Evolutionary conservation across 2,888 invertebrate genomes (phyloP).

Genomic region (Sphaerophoria taeniata): DNA sequence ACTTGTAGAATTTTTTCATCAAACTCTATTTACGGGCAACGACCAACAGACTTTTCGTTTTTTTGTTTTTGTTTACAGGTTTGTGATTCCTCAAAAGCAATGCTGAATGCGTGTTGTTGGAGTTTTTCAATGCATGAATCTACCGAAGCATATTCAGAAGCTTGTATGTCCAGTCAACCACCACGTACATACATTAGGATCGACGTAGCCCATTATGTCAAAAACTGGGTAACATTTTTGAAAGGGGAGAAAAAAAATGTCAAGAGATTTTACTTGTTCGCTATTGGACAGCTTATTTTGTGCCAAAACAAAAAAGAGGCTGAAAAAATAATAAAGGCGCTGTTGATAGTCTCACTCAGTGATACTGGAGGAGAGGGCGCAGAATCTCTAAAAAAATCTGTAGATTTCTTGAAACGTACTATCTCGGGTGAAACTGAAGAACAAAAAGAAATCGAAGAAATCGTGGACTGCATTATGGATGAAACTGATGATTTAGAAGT

Average conservation of each 20-base stretch:
- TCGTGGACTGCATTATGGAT: no score
- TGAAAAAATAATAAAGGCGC: not conserved
- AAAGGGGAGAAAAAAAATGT: not conserved
- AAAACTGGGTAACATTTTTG: not conserved
- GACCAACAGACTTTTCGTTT: no score
- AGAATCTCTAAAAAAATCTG: no score
- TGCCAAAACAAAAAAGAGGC: not conserved
- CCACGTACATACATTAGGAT: not conserved
- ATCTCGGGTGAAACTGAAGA: no score
- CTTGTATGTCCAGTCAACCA: not conserved
- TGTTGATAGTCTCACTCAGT: not conserved
- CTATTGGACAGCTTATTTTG: not conserved
- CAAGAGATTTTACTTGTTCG: not conserved
- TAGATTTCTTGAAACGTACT: no score
- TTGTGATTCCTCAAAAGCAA: not conserved
- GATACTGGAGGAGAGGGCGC: not conserved
- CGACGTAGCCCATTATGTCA: not conserved
- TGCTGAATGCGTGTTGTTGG: not conserved
- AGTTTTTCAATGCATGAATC: not conserved
- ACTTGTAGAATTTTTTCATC: no score
- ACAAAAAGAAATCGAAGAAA: no score
- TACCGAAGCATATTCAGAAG: not conserved
- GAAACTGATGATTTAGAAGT: no score
- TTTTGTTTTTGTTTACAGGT: not conserved
- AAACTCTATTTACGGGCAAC: no score